These are phyloP conservation scores for Pardosa pseudoannulata DNA, from an alignment of 2,888 invertebrate species.

Conservation along the genomic window DNA sequence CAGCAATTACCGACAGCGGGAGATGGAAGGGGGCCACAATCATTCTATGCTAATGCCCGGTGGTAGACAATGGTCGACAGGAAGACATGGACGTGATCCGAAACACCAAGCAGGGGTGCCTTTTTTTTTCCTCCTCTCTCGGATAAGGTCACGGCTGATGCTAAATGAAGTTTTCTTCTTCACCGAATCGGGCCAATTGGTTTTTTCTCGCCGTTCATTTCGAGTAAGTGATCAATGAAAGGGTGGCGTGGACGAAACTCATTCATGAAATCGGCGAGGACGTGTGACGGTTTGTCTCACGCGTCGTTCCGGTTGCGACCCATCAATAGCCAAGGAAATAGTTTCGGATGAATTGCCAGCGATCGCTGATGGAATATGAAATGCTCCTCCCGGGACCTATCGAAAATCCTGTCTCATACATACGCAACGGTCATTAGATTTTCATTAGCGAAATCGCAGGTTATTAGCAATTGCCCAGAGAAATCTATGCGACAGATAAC, in stretches of 20 bases:
- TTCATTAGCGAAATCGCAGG: too few species aligned
- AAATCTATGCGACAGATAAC: too few species aligned
- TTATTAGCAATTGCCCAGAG: too few species aligned
- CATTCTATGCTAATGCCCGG: conserved; percentile 66
- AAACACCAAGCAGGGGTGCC: conserved; percentile 38
- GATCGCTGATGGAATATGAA: too few species aligned
- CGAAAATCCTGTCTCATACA: too few species aligned
- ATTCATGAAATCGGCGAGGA: conserved; percentile 28
- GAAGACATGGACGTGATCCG: conserved; percentile 65
- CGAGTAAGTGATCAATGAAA: conserved; percentile 10
- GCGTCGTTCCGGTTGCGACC: conserved; percentile 2
- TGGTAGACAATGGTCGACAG: conserved; percentile 55
- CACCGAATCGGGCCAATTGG: conserved; percentile 26
- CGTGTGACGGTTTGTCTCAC: conserved; percentile 8
- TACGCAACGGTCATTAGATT: too few species aligned
- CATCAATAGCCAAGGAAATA: not conserved
- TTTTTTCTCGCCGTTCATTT: conserved; percentile 12
- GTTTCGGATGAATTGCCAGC: not conserved
- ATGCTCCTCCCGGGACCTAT: too few species aligned
- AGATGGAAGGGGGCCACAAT: conserved; percentile 48
- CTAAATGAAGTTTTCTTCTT: conserved; percentile 20
- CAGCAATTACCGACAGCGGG: conserved; percentile 64
- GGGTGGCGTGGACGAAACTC: conserved; percentile 11
- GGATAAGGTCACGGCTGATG: conserved; percentile 50
- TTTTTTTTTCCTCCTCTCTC: conserved; percentile 22